Evolutionary conservation across 2,113 vertebrate genomes (phyloP), one percentile per base, ranked within the genome.

Genomic region (Paedocypris sp.): DNA sequence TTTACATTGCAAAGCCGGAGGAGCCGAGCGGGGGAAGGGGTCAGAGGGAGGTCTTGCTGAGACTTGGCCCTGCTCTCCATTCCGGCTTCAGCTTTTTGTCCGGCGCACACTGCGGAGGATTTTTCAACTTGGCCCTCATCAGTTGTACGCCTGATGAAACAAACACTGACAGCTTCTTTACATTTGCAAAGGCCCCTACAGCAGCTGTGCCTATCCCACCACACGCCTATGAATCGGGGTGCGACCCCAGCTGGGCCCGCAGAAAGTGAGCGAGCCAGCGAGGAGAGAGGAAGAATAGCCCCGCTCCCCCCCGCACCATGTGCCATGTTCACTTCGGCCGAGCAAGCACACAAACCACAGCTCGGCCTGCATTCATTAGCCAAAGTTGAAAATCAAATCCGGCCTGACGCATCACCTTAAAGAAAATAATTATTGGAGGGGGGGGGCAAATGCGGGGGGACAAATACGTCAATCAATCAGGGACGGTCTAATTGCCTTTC

Each of bases 81-180:
- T 85, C 85, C 81, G 80, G 80, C 83, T 81, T 83, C 73, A 58
- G 54, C 23, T 31, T 58, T 74, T 80, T 78, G 88, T 86, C 84
- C 78, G 72, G 80, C 77, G 81, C 53, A 15, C 58, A 15, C 75
- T 80, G 86, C 83, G 86, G 85, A 88, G 87, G 90, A 93, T 93
- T 93, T 91, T 88, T 91, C 88, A 84, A 88, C 90, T 91, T 89
- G 86, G 88, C 86, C 88, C 89, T 93, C 92, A 92, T 94, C 90
- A 87, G 88, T 90, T 92, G 90, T 90, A 86, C 75, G 88, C 83
- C 87, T 89, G 92, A 96, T 94, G 93, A 95, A 96, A 96, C 90
- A 91, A 93, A 96, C 89, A 90, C 86, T 93, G 94, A 96, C 94
- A 96, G 94, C 91, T 92, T 94, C 91, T 97, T 98, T 97, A 91